These are phyloP conservation scores for Cryptoleucopteryx plumbea DNA, from an alignment of 2,113 vertebrate genomes.

Conservation along the genomic window DNA sequence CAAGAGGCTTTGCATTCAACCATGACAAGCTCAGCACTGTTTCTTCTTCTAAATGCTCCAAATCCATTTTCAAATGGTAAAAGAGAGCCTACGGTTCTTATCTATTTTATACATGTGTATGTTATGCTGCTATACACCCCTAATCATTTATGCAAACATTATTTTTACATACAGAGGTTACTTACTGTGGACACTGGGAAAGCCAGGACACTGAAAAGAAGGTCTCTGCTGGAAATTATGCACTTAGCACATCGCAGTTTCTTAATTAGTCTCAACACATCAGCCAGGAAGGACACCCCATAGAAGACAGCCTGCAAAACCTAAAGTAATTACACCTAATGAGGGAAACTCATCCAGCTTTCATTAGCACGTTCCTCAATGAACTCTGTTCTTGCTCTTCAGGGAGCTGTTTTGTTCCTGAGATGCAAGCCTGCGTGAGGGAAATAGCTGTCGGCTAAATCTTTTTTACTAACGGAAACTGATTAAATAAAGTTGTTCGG, in stretches of 20 bases:
- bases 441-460: constrained; percentile 48
- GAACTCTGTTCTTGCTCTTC: constrained; percentile 44
- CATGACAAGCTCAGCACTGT: background rate
- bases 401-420: background rate
- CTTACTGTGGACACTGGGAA: constrained; percentile 76
- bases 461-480: constrained; percentile 51
- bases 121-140: background rate
- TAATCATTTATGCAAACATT: background rate
- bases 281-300: constrained; percentile 71
- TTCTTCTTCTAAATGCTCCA: background rate
- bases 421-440: background rate
- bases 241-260: constrained; percentile 61
- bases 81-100: background rate
- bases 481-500: constrained; percentile 56
- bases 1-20: background rate
- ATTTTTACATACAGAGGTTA: constrained; percentile 1
- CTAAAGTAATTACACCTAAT: constrained; percentile 76
- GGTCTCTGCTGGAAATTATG: constrained; percentile 70
- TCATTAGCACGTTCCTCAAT: constrained; percentile 65
- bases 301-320: constrained; percentile 78
- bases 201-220: constrained; percentile 74
- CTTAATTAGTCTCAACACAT: constrained; percentile 69
- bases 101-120: background rate
- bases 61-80: background rate
- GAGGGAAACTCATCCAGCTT: constrained; percentile 69